Evolutionary conservation across 1,140 invertebrate genomes (phyloP).

Genomic region (Tetraneura akinire): DNA sequence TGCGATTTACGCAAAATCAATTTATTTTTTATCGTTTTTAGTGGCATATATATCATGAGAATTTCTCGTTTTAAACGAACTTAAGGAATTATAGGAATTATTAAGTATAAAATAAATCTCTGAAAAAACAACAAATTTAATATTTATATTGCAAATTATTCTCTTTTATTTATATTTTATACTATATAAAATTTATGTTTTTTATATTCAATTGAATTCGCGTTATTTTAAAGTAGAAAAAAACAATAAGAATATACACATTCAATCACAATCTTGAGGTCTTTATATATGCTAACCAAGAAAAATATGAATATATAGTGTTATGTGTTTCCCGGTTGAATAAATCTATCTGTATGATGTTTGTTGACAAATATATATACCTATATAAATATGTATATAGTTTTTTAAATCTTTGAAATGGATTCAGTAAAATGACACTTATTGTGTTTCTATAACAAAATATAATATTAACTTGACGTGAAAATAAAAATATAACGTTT

Average conservation of each 20-base stretch:
- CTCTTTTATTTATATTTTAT: too few species aligned
- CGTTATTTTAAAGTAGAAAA: neutral
- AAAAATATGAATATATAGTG: neutral
- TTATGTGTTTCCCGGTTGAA: neutral
- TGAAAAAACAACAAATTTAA: too few species aligned
- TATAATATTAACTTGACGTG: too few species aligned
- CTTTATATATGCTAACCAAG: neutral
- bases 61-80: too few species aligned
- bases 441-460: neutral
- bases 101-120: too few species aligned
- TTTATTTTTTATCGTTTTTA: too few species aligned
- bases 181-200: neutral
- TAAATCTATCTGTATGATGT: constrained; percentile 10
- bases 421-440: constrained; percentile 6
- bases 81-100: too few species aligned
- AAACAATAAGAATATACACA: neutral
- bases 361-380: constrained; percentile 14
- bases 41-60: too few species aligned
- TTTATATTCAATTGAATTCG: neutral
- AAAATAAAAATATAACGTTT: neutral
- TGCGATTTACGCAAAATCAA: too few species aligned
- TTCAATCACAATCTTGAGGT: neutral
- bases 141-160: too few species aligned
- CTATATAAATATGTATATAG: too few species aligned
- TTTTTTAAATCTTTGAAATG: constrained; percentile 19